These are phyloP conservation scores for Diachrysia chrysitis DNA, from an alignment of 2,888 invertebrate species.

Conservation along the genomic window DNA sequence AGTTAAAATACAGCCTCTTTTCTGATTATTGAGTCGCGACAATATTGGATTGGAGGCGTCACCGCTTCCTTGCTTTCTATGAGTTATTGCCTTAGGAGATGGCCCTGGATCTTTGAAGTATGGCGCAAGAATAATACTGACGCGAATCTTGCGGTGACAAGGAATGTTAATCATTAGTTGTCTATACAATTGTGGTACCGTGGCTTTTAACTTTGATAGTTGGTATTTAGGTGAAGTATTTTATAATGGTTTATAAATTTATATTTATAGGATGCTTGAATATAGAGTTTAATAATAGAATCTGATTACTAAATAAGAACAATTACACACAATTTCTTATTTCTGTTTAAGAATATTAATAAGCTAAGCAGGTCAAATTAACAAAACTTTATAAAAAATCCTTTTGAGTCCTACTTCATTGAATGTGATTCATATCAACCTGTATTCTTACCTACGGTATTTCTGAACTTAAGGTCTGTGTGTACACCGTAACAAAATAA, in stretches of 20 bases:
- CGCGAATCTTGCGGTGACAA: constrained; percentile 48
- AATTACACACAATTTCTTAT: not conserved
- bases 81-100: constrained; percentile 71
- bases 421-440: too few species aligned
- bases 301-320: not conserved
- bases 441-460: too few species aligned
- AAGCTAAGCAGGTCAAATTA: too few species aligned
- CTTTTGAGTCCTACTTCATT: too few species aligned
- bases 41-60: constrained; percentile 62
- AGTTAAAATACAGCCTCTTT: constrained; percentile 11
- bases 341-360: too few species aligned
- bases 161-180: constrained; percentile 44
- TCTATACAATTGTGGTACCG: constrained; percentile 23
- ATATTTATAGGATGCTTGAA: not conserved
- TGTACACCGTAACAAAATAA: too few species aligned
- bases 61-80: constrained; percentile 76
- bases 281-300: not conserved
- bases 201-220: constrained; percentile 30
- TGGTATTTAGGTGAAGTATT: constrained; percentile 21
- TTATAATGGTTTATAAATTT: not conserved
- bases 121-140: constrained; percentile 59
- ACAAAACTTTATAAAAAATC: too few species aligned
- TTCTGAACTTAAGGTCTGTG: too few species aligned
- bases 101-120: constrained; percentile 57
- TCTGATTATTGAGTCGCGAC: constrained; percentile 76